Evolutionary conservation across 2,113 vertebrate genomes (phyloP), one percentile per base, ranked within the genome.

Genomic region (Lipophrys pholis): DNA sequence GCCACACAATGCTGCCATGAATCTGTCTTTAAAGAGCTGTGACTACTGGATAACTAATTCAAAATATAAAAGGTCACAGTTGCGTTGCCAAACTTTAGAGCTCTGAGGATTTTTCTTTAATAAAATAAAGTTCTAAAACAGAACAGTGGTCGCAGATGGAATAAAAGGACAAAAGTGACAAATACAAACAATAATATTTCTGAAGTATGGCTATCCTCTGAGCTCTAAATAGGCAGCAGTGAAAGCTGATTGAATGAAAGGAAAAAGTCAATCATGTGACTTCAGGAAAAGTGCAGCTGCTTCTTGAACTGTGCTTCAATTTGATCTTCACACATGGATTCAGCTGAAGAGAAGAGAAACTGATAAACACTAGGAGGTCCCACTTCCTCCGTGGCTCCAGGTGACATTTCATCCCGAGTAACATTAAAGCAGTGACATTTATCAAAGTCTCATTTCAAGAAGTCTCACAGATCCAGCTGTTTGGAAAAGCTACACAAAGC

Each of bases 31-130:
- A 35, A 54, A 10, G 0, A 43, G 15, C 15, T 70, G 43, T 12
- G 15, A 46, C 7, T 46, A 16, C 8, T 60, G 39, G 21, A 41
- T 16, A 10, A 1, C 11, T 36, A 10, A 7, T 39, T 60, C 16
- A 73, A 54, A 62, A 49, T 21, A 60, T 16, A 55, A 8, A 50
- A 38, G 7, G 56, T 1, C 17, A 61, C 39, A 40, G 42, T 5
- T 42, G 8, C 8, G n/a, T 5, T 8, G 21, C 16, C 21, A 30
- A 30, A 35, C 16, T 48, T 57, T 16, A 75, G 68, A 85, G 76
- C 70, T 83, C 81, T 69, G 75, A 82, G 75, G 78, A 45, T 79
- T 79, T 60, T 30, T 46, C 5, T 49, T 5, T 45, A 57, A 54
- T 45, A 56, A 64, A 42, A 6, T 1, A 0, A n/a, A 48, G 21